Base-by-base conservation (phyloP, 2,113 vertebrate genomes). In the Paedocypris sp. region DNA sequence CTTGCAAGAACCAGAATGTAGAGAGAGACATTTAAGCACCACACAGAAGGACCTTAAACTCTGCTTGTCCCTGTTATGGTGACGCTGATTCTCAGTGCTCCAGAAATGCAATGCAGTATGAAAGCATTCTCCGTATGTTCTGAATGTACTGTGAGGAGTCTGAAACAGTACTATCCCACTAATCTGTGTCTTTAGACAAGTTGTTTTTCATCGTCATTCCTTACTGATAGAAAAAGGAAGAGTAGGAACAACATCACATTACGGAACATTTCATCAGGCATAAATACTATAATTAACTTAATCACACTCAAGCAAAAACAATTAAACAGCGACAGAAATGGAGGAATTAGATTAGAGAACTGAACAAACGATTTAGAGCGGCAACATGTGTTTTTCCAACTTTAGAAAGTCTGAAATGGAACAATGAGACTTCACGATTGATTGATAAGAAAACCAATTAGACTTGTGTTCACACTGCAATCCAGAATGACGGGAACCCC, bases 381-480 rank as follows among this genome's bases (percentile, higher is more conserved):
- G n/a, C n/a, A n/a, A 53, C 32, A 67, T 60, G 41, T 47, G 10
- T 9, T 51, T 48, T 54, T 41, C 48, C 33, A 51, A 61, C 23
- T 23, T 46, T 25, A 38, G 50, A 35, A 28, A 65, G 42, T 32
- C 31, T 39, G 10, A 35, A 35, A 53, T 31, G 45, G 41, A 54
- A 48, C 42, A 33, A 38, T 54, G 28, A 8, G 20, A 9, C 41
- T 62, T 50, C 19, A 29, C 32, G 38, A 35, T 12, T 12, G 29
- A 36, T 52, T 61, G 52, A 31, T 29, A 70, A 65, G 60, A 67
- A 58, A 77, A 62, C 74, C 72, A 80, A 80, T 82, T 80, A 29
- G 9, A 79, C 72, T 78, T 76, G 72, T 75, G 73, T 75, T 79
- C 76, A 80, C 72, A 76, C 71, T 76, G 73, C 74, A 76, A 73